Conservation (phyloP, 1,140 invertebrate genomes). For the Micrasema minimum region DNA sequence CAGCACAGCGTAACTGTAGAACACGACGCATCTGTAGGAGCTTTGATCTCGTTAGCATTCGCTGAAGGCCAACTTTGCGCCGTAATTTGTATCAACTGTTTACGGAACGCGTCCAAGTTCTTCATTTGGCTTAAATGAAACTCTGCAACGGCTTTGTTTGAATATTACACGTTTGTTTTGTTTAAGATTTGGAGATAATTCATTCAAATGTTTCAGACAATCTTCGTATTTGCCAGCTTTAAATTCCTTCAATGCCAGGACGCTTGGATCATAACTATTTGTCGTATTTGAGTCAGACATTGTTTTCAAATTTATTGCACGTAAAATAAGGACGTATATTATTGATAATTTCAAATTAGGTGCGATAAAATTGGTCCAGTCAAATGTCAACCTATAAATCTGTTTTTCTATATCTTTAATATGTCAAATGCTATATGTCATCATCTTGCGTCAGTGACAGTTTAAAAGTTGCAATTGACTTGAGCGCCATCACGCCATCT, state of each 20-base stretch:
- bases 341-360: conserved; percentile 2
- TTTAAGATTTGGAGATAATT: conserved; percentile 23
- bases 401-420: neutral
- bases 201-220: conserved; percentile 39
- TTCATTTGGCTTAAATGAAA: conserved; percentile 77
- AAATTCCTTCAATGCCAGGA: conserved; percentile 40
- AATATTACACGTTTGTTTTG: conserved; percentile 38
- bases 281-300: conserved; percentile 5
- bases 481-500: too few relatives aligned
- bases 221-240: conserved; percentile 44
- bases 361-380: neutral
- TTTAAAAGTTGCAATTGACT: too few relatives aligned
- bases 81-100: conserved; percentile 72
- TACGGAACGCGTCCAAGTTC: conserved; percentile 77
- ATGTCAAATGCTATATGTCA: neutral
- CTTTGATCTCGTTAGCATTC: conserved; percentile 63
- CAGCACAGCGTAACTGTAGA: conserved; percentile 86
- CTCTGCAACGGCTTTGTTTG: conserved; percentile 78
- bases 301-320: neutral
- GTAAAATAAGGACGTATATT: neutral
- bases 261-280: conserved; percentile 34
- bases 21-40: conserved; percentile 61
- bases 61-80: conserved; percentile 66
- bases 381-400: conserved; percentile 15
- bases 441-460: neutral